Evolutionary conservation across 2,888 invertebrate genomes (phyloP), one percentile per base, ranked within the genome.

Genomic region (Scrobipalpa atriplicella): DNA sequence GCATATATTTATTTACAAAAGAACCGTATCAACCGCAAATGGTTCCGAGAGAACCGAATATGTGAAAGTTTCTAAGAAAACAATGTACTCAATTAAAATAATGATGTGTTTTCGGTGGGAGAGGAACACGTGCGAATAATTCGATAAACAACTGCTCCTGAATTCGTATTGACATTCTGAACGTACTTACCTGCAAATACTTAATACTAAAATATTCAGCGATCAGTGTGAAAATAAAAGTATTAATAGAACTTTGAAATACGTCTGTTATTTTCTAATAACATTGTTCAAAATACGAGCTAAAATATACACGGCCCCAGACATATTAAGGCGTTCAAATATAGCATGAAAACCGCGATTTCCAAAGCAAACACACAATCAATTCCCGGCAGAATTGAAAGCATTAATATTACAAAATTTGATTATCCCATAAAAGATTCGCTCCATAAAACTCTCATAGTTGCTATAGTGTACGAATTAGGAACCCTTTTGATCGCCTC

Each of bases 391-490:
- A 76, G 85, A 87, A 88, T 85, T 85, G 86, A 83, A 82, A 77
- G 84, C 90, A 90, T 92, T 92, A 91, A 91, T 90, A 90, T 86
- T 87, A 89, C 90, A 91, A 90, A 92, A 92, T 92, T 92, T 92
- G 90, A 92, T 92, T 92, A 92, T 92, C 90, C 88, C 86, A 90
- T 92, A 91, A 92, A 92, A 92, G 90, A 90, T 86, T 89, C 89
- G 86, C 82, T 82, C 87, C 89, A 92, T 91, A 92, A 92, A 92
- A 92, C 87, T 87, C 83, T 83, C 86, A 84, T 91, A 91, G 90
- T 91, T 86, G 84, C 81, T 83, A 80, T 90, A 91, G 90, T 84
- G 86, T 90, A 86, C 90, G 90, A 90, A 92, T 92, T 92, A 92
- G 92, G 86, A 89, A 90, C 90, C 92, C 91, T 87, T 92, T 91